Evolutionary conservation across 1,140 invertebrate species (phyloP), one percentile per base, ranked within the genome.

Genomic region (Phenacoccus solenopsis): DNA sequence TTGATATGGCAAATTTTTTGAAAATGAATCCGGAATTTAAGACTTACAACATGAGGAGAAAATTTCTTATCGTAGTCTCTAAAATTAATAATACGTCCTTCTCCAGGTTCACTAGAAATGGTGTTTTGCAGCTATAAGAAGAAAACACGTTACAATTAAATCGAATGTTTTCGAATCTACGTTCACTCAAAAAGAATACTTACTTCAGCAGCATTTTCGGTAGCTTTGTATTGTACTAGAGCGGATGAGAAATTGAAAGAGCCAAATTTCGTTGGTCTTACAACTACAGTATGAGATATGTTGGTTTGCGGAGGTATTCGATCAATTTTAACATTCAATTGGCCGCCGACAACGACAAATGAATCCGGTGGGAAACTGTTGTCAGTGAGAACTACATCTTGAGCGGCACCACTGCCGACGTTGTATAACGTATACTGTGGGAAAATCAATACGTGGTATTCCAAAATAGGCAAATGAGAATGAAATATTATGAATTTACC

Each of bases 241-340:
- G 96, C 96, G 70, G 94, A 88, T 16, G 95, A 95, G 78, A 99
- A 98, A 78, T 99, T 99, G 82, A 96, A 98, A 76, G 94, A 93
- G 12, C 96, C 96, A 76, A 85, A 93, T 77, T 88, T 90, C 72
- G 88, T 88, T 16, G 97, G 96, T 73, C 89, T 82, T 0, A 98
- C 86, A 28, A 98, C 89, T 67, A 98, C 89, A 10, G 93, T 90
- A 79, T 99, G 96, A 27, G 93, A 90, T 0, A 96, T 89, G 81
- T 99, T 98, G 0, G 89, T 89, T 74, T 90, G 88, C 56, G 95
- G 93, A 56, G 93, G 87, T 77, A 98, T 92, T 76, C 94, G 84
- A 73, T 94, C 90, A 76, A 97, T 90, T 72, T 85, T 84, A 0
- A 92, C 89, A 67, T 87, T 85, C 30, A 93, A 80, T 79, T 93